phyloP scores from a whole-genome alignment of 1,140 invertebrate genomes.

The Planococcus citri region DNA sequence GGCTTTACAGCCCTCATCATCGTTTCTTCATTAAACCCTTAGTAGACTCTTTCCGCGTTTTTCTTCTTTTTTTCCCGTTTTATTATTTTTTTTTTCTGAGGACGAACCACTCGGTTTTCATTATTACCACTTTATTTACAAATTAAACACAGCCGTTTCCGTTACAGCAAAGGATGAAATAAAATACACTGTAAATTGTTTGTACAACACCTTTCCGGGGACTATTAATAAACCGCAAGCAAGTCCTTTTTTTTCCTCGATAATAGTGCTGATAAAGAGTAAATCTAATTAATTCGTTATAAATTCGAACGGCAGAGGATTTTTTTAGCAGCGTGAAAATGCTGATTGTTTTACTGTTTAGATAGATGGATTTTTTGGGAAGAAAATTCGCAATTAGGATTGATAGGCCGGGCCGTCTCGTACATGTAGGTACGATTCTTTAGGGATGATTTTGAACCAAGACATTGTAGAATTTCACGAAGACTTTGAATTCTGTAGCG shows the following conservation, averaged over 20 bases:
- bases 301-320: not conserved
- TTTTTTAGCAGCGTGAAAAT: no score
- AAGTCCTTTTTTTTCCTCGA: not conserved
- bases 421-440: no score
- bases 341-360: no score
- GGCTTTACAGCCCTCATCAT: slow-evolving; percentile 18
- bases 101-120: slow-evolving; percentile 7
- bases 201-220: slow-evolving; percentile 1
- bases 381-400: no score
- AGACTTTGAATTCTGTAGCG: no score
- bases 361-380: no score
- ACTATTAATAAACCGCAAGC: not conserved
- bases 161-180: not conserved
- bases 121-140: slow-evolving; percentile 20
- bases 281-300: not conserved
- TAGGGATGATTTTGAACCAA: no score
- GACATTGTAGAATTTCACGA: no score
- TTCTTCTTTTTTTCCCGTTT: slow-evolving; percentile 2
- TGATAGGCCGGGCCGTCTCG: no score
- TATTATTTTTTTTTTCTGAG: not conserved
- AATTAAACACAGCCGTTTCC: slow-evolving; percentile 18
- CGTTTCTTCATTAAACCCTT: slow-evolving; percentile 17
- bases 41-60: not conserved
- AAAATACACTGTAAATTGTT: slow-evolving; percentile 14
- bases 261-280: not conserved